A percentile compares a stretch with the other conserved stretches of the same genome.
phyloP scores from a whole-genome alignment of 2,113 vertebrate species.

The Galbula dea region DNA sequence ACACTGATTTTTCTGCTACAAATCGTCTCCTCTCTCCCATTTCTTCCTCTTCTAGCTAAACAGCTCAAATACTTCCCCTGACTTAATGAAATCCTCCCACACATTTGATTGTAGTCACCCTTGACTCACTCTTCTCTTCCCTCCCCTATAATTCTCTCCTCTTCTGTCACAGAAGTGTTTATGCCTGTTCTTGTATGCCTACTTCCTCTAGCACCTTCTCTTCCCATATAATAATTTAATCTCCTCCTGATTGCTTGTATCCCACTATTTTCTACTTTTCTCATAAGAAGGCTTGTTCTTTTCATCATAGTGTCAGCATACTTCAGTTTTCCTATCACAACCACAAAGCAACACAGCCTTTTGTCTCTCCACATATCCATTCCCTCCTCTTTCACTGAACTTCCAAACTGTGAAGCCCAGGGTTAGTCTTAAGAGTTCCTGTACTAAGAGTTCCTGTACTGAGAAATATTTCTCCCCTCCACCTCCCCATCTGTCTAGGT shows the following conservation, averaged over 20 bases:
- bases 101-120: background rate
- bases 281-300: background rate
- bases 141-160: slow-evolving; percentile 28
- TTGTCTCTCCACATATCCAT: background rate
- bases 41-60: background rate
- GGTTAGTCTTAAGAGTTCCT: background rate
- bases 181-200: background rate
- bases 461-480: background rate
- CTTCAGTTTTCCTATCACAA: background rate
- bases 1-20: background rate
- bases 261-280: background rate
- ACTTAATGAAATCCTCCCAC: slow-evolving; percentile 57
- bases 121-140: slow-evolving; percentile 15
- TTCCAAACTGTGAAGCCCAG: background rate
- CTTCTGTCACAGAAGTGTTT: background rate
- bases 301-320: background rate
- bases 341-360: background rate
- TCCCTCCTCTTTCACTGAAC: background rate
- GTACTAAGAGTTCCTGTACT: background rate
- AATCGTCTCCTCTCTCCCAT: background rate
- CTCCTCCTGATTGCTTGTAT: background rate
- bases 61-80: background rate
- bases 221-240: background rate
- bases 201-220: background rate
- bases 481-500: background rate